Evolutionary conservation across 1,140 invertebrate genomes (phyloP).

Genomic region (Drosophila triauraria): DNA sequence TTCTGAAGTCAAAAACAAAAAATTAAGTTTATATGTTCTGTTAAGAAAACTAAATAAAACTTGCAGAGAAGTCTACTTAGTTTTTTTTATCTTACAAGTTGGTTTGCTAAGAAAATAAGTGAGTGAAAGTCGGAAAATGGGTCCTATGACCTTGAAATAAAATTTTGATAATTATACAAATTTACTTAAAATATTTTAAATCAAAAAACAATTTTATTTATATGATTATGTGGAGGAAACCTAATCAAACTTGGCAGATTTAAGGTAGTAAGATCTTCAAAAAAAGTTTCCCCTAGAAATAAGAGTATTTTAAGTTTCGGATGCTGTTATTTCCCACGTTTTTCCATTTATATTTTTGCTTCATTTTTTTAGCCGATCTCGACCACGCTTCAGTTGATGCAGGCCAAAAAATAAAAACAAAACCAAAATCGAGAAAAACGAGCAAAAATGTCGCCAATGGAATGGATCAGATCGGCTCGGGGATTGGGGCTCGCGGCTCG

Average conservation of each 20-base stretch:
- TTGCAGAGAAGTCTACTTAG: neutral
- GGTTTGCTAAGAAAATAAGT: neutral
- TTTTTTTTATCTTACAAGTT: neutral
- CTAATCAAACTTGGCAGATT: no score
- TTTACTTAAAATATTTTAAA: neutral
- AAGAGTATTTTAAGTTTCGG: neutral
- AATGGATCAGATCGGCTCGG: slow-evolving; percentile 31
- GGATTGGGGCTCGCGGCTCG: neutral
- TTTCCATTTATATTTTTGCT: slow-evolving; percentile 30
- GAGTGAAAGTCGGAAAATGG: no score
- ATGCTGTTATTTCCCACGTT: slow-evolving; percentile 5
- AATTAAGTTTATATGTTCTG: no score
- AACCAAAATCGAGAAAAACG: slow-evolving; percentile 3
- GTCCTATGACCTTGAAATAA: neutral
- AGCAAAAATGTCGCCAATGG: slow-evolving; percentile 50
- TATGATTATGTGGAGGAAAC: no score
- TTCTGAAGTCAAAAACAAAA: no score
- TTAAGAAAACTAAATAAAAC: no score
- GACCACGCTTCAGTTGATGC: slow-evolving; percentile 66
- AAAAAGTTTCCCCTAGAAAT: neutral
- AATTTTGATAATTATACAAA: neutral
- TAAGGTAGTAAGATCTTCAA: neutral
- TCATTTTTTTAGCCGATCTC: slow-evolving; percentile 40
- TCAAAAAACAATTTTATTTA: no score
- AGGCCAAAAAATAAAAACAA: slow-evolving; percentile 8